These are phyloP conservation scores for Myiopsitta monachus DNA, from an alignment of 2,113 vertebrate genomes.

Conservation along the genomic window DNA sequence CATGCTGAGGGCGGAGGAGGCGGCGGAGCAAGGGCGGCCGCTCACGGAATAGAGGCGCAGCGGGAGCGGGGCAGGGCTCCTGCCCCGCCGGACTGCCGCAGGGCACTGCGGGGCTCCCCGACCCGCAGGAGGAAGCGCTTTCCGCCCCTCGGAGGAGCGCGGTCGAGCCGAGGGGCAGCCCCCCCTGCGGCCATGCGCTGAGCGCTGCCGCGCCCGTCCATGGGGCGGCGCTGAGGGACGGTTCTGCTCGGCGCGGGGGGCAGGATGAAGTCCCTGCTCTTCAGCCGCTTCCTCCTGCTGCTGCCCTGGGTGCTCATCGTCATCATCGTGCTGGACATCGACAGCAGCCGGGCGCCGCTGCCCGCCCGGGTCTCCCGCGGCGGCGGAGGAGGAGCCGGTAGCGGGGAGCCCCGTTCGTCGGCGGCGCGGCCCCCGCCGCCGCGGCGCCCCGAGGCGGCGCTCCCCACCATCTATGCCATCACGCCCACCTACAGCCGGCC, in stretches of 20 bases:
- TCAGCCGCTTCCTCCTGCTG: constrained; percentile 89
- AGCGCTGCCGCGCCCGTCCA: neutral
- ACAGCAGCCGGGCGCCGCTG: constrained; percentile 74
- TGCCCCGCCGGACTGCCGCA: neutral
- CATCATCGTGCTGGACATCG: constrained; percentile 91
- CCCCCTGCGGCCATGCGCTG: neutral
- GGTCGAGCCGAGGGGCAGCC: neutral
- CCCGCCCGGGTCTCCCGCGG: constrained; percentile 35
- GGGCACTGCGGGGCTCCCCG: neutral
- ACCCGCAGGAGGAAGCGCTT: neutral
- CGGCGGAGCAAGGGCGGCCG: neutral
- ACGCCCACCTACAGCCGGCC: constrained; percentile 94
- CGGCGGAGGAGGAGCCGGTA: neutral
- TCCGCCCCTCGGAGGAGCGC: neutral
- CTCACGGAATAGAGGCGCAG: neutral
- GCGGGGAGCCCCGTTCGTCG: neutral
- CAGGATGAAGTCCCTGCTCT: constrained; percentile 87
- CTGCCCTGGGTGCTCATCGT: constrained; percentile 92
- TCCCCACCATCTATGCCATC: constrained; percentile 91
- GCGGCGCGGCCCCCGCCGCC: neutral
- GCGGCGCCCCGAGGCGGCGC: neutral
- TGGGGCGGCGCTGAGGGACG: neutral
- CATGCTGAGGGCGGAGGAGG: neutral
- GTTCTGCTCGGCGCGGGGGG: neutral
- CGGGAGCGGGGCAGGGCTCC: neutral